phyloP scores from a whole-genome alignment of 2,113 vertebrate genomes.

The Pseudolaguvia tuberculata region DNA sequence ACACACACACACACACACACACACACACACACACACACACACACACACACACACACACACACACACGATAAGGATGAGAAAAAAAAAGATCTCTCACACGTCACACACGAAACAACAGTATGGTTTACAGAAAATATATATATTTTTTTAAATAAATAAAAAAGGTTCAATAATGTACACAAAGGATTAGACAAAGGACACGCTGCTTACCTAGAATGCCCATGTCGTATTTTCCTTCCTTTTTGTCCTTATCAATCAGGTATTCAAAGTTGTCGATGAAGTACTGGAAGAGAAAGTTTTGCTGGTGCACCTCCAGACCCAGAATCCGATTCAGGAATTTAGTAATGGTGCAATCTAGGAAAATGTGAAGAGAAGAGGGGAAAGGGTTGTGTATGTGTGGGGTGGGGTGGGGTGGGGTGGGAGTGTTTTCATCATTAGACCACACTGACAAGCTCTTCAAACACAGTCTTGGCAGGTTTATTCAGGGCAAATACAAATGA shows the following conservation, averaged over 20 bases:
- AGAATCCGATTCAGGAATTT: constrained; percentile 98
- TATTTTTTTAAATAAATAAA: no score
- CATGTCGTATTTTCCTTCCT: constrained; percentile 98
- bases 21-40: no score
- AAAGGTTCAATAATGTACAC: no score
- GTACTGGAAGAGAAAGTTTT: constrained; percentile 95
- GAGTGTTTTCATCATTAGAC: neutral
- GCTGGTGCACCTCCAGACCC: constrained; percentile 93
- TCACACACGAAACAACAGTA: no score
- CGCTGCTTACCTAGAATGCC: constrained; percentile 84
- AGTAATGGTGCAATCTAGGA: constrained; percentile 88
- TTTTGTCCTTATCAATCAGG: constrained; percentile 91
- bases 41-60: no score
- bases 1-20: no score
- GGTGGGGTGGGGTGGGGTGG: neutral
- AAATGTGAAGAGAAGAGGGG: neutral
- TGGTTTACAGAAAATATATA: no score
- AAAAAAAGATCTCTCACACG: no score
- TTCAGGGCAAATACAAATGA: constrained; percentile 1
- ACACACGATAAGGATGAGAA: no score
- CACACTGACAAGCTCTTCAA: neutral
- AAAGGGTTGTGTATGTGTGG: no score
- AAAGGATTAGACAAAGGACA: no score
- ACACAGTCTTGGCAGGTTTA: neutral
- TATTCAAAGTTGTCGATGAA: constrained; percentile 96